Percentiles rank a stretch among this genome's conserved stretches.
These are phyloP conservation scores for Apocheima hispidaria DNA, from an alignment of 2,888 invertebrate species.

Conservation along the genomic window DNA sequence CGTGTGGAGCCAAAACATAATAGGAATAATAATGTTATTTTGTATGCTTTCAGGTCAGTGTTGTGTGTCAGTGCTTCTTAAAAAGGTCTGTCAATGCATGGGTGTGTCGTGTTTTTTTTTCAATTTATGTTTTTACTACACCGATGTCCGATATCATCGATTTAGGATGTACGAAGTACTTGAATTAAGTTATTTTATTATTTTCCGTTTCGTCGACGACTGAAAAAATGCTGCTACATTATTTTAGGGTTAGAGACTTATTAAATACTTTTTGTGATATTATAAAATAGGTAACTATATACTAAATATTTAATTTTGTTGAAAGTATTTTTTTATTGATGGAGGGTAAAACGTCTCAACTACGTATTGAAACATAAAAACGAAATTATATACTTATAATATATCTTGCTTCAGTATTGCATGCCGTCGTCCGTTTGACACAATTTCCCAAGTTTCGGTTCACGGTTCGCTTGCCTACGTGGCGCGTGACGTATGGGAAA, in stretches of 20 bases:
- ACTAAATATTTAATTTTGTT: no score
- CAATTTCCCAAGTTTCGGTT: constrained; percentile 56
- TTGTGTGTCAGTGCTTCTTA: constrained; percentile 28
- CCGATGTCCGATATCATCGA: neutral
- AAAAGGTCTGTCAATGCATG: constrained; percentile 63
- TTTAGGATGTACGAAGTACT: neutral
- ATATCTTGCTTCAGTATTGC: constrained; percentile 38
- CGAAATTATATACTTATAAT: no score
- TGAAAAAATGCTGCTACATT: no score
- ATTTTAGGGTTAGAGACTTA: no score
- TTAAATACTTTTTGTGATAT: no score
- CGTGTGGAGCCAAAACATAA: no score
- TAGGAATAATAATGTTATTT: constrained; percentile 29
- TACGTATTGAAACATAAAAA: no score
- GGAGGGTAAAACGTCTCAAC: no score
- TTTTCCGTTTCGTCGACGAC: no score
- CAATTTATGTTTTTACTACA: constrained; percentile 11
- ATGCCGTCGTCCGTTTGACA: constrained; percentile 50
- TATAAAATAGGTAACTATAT: no score
- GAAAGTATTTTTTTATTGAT: no score
- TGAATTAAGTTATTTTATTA: no score
- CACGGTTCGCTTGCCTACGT: constrained; percentile 58
- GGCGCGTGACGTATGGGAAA: constrained; percentile 42
- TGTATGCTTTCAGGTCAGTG: constrained; percentile 66
- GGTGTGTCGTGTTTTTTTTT: constrained; percentile 47